Percentiles rank a stretch among this genome's conserved stretches.
Conservation (phyloP, 2,888 invertebrate species). For the Orchestes rusci region DNA sequence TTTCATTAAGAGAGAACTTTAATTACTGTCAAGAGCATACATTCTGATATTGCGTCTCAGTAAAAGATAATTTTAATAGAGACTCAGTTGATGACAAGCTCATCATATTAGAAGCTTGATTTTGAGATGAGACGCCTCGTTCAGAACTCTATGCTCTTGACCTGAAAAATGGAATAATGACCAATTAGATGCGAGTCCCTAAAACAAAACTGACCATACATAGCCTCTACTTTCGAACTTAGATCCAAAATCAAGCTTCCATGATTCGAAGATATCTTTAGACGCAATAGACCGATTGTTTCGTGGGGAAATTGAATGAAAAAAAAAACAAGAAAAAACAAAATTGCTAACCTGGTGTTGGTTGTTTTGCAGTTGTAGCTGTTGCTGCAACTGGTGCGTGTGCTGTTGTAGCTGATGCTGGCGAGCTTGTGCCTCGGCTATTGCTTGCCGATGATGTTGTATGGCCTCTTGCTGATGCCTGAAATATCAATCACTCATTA, state of each 20-base stretch:
- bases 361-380: constrained; percentile 45
- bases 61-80: no score
- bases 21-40: no score
- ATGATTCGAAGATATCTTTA: no score
- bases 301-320: no score
- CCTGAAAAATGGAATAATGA: not conserved
- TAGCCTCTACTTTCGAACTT: constrained; percentile 15
- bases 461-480: constrained; percentile 39
- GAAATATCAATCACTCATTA: no score
- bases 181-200: constrained; percentile 8
- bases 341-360: constrained; percentile 36
- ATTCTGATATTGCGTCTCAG: no score
- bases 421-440: constrained; percentile 45
- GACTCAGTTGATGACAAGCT: no score
- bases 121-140: constrained; percentile 12
- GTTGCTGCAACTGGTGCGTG: constrained; percentile 44
- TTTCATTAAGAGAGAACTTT: no score
- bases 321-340: not conserved
- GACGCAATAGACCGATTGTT: no score
- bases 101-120: constrained; percentile 24
- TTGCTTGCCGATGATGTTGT: constrained; percentile 38
- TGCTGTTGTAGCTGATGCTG: constrained; percentile 47
- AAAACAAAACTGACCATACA: constrained; percentile 16
- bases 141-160: constrained; percentile 11
- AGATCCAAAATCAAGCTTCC: constrained; percentile 24